Evolutionary conservation across 2,888 invertebrate genomes (phyloP), one percentile per base, ranked within the genome.

Genomic region (Trichopoda pennipes): DNA sequence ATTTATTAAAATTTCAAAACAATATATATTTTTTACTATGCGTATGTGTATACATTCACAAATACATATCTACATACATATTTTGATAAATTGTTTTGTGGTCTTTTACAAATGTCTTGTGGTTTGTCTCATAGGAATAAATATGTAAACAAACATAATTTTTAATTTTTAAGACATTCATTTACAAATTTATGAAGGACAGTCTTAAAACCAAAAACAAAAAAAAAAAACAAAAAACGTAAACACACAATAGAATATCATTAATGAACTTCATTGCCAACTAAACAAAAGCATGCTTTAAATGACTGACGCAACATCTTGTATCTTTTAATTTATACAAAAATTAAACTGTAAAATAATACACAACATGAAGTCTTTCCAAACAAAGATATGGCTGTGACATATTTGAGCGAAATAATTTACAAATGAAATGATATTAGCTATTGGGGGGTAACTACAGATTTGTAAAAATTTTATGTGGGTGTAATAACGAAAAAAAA

Each of bases 181-280:
- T 38, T 38, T 38, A 12, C 38, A 38, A 38, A 69, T 55, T 44
- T 19, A 44, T 68, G n/a, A 10, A 53, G 21, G 35, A 49, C 14
- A 47, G 23, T 64, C 10, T 44, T 7, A 28, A 42, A 28, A 58
- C 17, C n/a, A n/a, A n/a, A n/a, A n/a, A n/a, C n/a, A n/a, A n/a
- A n/a, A n/a, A n/a, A n/a, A n/a, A n/a, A n/a, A n/a, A n/a, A n/a
- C n/a, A n/a, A n/a, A n/a, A n/a, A n/a, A n/a, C n/a, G n/a, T n/a
- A 38, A 4, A 12, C 44, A 64, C 28, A 28, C 28, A 7, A 21
- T 44, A 42, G 32, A 58, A 51, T 66, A 61, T 47, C 61, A 68
- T 60, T 73, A 68, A 79, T 73, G 73, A 73, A 68, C 38, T 73
- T 68, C 38, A 68, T 73, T 79, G 79, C 55, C 66, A 79, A 73